Evolutionary conservation across 1,140 invertebrate species (phyloP), one percentile per base, ranked within the genome.

Genomic region (Mesaphorura yosii): DNA sequence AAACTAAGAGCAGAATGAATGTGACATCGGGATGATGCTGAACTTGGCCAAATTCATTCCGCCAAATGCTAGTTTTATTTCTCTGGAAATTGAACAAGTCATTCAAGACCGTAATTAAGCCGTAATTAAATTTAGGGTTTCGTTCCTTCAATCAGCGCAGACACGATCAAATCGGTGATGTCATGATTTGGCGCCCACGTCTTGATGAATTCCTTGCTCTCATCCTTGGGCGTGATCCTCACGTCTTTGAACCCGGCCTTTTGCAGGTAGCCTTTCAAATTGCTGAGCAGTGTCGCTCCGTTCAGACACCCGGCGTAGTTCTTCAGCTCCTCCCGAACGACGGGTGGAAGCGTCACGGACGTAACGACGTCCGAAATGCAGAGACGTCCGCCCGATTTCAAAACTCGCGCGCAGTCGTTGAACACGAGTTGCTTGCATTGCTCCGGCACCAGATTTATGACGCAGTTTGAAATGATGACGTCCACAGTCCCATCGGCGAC

Each of bases 381-480:
- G 6, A 57, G 3, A 5, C 55, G 31, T 25, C 55, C 55, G 26
- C 51, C 51, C 7, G 6, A 25, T 26, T 45, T 57, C 19, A 57
- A 23, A 25, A 57, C 55, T 15, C 55, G 38, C 0, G 26, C 23
- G 31, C 37, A 38, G 28, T 57, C 55, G 17, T 37, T 31, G n/a
- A 53, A 42, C 20, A 53, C 50, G 28, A 49, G 20, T 5, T 23
- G 23, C 23, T 57, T 52, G 2, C 37, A 10, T 29, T 28, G 37
- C 15, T 54, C 20, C 26, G 52, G 45, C 2, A 47, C 45, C 4
- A 53, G 28, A 53, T 53, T 53, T 5, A 53, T 29, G 7, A 53
- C 51, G 28, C 55, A 57, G 34, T 57, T 57, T 1, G 55, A 57
- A 27, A 57, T 57, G 7, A 57, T 45, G 2, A 53, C 50, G 25